A percentile compares a stretch with the other conserved stretches of the same genome.
phyloP scores from a whole-genome alignment of 2,888 invertebrate species.

The Hemicrepidius hirtus region DNA sequence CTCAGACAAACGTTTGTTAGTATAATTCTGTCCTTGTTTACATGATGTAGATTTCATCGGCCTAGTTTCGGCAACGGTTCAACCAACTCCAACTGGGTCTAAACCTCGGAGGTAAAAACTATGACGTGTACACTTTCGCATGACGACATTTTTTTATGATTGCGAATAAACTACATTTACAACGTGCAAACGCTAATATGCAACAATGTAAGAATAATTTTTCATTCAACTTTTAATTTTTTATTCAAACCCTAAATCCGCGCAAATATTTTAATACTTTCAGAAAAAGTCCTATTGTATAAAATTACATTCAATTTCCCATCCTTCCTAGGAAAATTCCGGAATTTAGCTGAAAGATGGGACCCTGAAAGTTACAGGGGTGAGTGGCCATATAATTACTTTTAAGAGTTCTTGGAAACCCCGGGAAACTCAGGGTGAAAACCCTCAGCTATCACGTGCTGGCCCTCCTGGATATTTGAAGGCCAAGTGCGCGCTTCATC shows the following conservation, averaged over 20 bases:
- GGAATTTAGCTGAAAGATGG: conserved; percentile 8
- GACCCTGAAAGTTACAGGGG: conserved; percentile 35
- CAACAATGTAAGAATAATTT: neutral
- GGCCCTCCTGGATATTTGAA: conserved; percentile 64
- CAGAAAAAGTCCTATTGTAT: conserved; percentile 27
- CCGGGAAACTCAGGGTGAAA: conserved; percentile 67
- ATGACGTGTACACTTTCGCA: conserved; percentile 63
- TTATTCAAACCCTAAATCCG: neutral
- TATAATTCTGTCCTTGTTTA: conserved; percentile 52
- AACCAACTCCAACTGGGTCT: conserved; percentile 65
- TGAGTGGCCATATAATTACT: conserved; percentile 50
- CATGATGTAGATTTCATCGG: conserved; percentile 60
- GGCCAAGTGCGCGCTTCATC: conserved; percentile 71
- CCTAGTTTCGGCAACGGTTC: conserved; percentile 66
- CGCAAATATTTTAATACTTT: conserved; percentile 2
- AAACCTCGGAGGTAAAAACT: conserved; percentile 57
- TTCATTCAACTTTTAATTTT: neutral
- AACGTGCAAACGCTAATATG: neutral
- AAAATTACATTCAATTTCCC: conserved; percentile 28
- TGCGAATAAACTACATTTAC: conserved; percentile 45
- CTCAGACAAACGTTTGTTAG: conserved; percentile 11
- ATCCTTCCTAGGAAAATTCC: conserved; percentile 32
- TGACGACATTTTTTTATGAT: conserved; percentile 59
- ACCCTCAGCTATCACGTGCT: conserved; percentile 65
- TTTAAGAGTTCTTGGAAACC: conserved; percentile 52